Evolutionary conservation across 2,797 vertebrate genomes (phyloP).

Genomic region (Sciurus vulgaris): DNA sequence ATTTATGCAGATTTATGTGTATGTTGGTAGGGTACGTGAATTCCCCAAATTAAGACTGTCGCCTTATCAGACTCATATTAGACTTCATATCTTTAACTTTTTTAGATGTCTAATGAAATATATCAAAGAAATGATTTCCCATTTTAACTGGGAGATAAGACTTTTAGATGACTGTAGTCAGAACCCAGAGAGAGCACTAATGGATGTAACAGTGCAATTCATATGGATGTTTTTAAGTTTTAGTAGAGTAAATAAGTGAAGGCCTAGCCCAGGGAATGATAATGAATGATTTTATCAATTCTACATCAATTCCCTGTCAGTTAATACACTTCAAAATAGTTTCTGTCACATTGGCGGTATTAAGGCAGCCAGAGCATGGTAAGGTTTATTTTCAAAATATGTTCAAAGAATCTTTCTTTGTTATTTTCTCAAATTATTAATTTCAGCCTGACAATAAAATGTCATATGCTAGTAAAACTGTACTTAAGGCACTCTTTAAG

Average conservation of each 20-base stretch:
- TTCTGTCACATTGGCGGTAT: background rate
- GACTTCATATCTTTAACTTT: background rate
- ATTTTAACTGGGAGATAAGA: background rate
- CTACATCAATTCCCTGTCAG: background rate
- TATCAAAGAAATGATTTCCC: background rate
- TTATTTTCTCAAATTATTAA: slow-evolving; percentile 10
- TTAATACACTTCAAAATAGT: background rate
- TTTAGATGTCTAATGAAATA: slow-evolving; percentile 11
- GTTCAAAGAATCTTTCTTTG: background rate
- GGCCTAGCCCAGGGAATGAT: background rate
- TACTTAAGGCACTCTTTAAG: accelerated
- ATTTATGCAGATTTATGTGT: background rate
- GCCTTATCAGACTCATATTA: background rate
- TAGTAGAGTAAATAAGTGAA: background rate
- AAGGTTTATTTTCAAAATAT: background rate
- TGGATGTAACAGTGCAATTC: background rate
- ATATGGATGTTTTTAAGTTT: background rate
- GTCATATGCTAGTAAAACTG: background rate
- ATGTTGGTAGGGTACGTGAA: background rate
- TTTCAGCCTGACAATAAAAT: background rate
- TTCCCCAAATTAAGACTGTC: background rate
- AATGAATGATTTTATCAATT: slow-evolving; percentile 11
- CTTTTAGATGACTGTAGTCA: background rate
- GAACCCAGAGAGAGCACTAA: background rate
- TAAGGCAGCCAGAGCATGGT: background rate